Evolutionary conservation across 2,888 invertebrate genomes (phyloP), one percentile per base, ranked within the genome.

Genomic region (Agrotis exclamationis): DNA sequence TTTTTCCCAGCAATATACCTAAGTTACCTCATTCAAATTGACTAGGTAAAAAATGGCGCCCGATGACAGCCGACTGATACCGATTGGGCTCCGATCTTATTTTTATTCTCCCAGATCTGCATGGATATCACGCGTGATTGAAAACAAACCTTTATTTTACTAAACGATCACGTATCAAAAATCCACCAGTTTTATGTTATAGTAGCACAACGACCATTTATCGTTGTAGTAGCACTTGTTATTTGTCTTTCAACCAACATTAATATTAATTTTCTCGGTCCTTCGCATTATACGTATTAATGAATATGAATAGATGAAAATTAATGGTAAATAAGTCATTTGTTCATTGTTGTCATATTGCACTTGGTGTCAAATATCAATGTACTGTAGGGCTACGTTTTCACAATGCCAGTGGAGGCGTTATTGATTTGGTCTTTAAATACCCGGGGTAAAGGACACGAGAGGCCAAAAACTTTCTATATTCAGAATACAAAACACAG

Each of bases 221-320:
- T n/a, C n/a, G 45, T 50, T 72, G 63, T 58, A 62, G 44, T 44
- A 59, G 56, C 39, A 60, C 50, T 80, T 63, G 75, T 82, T 82
- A 59, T 83, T 72, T 79, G 70, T 63, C 56, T 67, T 76, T 74
- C 47, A 73, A 62, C 20, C 28, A 54, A 70, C 81, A 83, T 81
- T 73, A 83, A 83, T 83, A 83, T 82, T 83, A 74, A 84, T 84
- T 82, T 74, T 70, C 57, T 58, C 70, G 45, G 74, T 70, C 68
- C 70, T 69, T 79, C 50, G 57, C 51, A 67, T 78, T 66, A 67
- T 50, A 48, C 39, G 28, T 57, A 47, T 51, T 53, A 79, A 82
- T 84, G 78, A 84, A 79, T 82, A 80, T 80, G 59, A 80, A 80
- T 84, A 67, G 57, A 84, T 76, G 76, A 84, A 80, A 84, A 83